Evolutionary conservation across 2,113 vertebrate species (phyloP).

Genomic region (Sylvilagus bachmani): DNA sequence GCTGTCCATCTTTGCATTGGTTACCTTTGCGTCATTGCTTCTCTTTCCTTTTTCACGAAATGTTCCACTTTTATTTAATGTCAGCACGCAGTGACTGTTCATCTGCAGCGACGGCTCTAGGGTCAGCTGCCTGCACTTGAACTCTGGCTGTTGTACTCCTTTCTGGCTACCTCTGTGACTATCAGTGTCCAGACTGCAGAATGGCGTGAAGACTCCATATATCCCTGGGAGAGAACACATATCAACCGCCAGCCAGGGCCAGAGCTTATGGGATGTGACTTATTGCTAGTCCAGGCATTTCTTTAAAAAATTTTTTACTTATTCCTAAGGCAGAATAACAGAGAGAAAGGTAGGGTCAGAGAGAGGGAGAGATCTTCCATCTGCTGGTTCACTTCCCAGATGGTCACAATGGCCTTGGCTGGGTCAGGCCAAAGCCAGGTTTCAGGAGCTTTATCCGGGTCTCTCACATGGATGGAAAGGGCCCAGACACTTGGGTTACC

Average conservation of each 20-base stretch:
- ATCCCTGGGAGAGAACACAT: neutral
- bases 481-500: no score
- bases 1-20: constrained; percentile 50
- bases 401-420: no score
- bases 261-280: neutral
- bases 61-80: neutral
- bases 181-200: neutral
- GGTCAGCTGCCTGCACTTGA: neutral
- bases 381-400: no score
- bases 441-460: no score
- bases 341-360: no score
- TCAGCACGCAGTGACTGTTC: neutral
- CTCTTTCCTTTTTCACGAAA: constrained; percentile 39
- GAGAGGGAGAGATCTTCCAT: no score
- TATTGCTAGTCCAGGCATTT: neutral
- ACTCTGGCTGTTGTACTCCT: neutral
- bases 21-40: constrained; percentile 63
- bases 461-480: no score
- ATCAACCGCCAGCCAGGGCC: neutral
- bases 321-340: no score
- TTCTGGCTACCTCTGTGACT: neutral
- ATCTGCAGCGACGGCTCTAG: neutral
- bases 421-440: no score
- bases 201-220: neutral
- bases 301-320: no score